Conservation (phyloP, 2,797 vertebrate species). For the Micropoecilia bifurca region DNA sequence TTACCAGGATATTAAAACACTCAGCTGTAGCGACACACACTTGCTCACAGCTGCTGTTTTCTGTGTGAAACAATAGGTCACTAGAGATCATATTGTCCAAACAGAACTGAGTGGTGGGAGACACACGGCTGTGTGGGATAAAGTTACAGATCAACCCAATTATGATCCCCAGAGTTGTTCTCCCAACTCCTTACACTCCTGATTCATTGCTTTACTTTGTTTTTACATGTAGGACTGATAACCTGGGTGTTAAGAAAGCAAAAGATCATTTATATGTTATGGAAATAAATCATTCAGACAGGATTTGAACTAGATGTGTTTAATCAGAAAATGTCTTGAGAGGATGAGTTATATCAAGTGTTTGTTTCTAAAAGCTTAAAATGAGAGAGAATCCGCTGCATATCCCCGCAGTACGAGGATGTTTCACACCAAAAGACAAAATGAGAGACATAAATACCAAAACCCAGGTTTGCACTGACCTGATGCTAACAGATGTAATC, state of each 20-base stretch:
- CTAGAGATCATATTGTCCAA: constrained; percentile 32
- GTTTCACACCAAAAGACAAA: neutral
- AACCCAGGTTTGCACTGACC: neutral
- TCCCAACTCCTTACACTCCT: neutral
- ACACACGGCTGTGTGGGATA: constrained; percentile 9
- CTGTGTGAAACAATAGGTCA: constrained; percentile 56
- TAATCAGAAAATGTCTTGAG: neutral
- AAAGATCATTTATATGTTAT: neutral
- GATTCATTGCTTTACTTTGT: neutral
- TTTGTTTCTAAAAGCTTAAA: neutral
- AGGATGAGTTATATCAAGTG: neutral
- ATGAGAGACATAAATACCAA: neutral
- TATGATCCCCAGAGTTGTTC: neutral
- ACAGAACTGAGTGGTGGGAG: constrained; percentile 22
- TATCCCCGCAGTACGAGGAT: neutral
- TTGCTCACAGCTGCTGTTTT: constrained; percentile 16
- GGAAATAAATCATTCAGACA: neutral
- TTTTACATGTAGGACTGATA: neutral
- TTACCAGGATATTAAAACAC: neutral
- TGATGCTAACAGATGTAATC: too few relatives aligned
- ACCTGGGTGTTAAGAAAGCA: neutral
- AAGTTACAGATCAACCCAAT: neutral
- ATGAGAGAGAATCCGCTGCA: neutral
- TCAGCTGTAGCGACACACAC: neutral
- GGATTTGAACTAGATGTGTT: neutral